Evolutionary conservation across 2,888 invertebrate genomes (phyloP).

Genomic region (Therioaphis trifolii): DNA sequence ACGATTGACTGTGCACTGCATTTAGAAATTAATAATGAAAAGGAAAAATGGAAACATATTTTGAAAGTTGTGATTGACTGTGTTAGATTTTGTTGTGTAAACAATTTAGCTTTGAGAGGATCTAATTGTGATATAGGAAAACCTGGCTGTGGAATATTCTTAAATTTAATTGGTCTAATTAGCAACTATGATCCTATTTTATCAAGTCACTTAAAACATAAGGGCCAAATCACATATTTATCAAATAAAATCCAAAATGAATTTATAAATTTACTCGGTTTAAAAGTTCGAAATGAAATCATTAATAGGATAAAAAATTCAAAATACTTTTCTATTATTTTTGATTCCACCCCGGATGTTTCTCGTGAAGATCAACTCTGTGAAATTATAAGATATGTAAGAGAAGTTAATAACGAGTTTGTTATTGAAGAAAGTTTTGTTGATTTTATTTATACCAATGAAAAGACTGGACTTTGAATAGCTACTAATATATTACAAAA

Average conservation of each 20-base stretch:
- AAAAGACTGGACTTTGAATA: conserved; percentile 51
- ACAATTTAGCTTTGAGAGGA: conserved; percentile 25
- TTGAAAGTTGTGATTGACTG: conserved; percentile 14
- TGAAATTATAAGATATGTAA: conserved; percentile 40
- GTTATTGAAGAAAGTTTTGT: conserved; percentile 56
- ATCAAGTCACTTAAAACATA: no score
- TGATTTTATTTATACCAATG: conserved; percentile 47
- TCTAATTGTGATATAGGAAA: no score
- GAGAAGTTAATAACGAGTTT: conserved; percentile 41
- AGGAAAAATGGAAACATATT: conserved; percentile 25
- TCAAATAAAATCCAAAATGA: background rate
- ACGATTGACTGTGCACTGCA: background rate
- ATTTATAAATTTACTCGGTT: background rate
- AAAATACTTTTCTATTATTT: conserved; percentile 64
- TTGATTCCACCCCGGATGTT: conserved; percentile 64
- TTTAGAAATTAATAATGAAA: conserved; percentile 9
- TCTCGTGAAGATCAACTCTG: conserved; percentile 64
- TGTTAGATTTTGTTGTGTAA: conserved; percentile 13
- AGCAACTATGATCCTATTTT: no score
- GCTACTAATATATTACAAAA: conserved; percentile 58
- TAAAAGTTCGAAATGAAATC: conserved; percentile 57
- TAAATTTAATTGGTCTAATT: no score
- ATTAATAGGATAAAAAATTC: conserved; percentile 62
- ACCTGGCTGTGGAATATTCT: no score
- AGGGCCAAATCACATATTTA: background rate